Conservation (phyloP, 2,113 vertebrate species). For the Buteo buteo region DNA sequence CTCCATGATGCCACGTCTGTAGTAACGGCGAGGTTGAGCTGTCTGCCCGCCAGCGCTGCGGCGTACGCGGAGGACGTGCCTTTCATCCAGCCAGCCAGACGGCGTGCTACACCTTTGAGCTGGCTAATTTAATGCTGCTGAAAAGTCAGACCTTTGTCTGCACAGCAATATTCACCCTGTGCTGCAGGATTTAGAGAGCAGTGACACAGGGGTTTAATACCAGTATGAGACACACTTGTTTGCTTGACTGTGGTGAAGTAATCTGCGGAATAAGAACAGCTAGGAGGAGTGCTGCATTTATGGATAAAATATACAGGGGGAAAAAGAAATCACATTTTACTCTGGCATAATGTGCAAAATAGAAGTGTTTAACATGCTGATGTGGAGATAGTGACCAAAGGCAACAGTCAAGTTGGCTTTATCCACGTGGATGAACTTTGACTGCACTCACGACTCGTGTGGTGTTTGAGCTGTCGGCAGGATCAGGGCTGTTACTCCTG, state of each 20-base stretch:
- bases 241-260: background rate
- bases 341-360: background rate
- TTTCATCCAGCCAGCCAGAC: background rate
- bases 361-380: background rate
- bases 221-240: rapidly evolving
- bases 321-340: rapidly evolving
- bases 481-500: background rate
- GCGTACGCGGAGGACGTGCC: background rate
- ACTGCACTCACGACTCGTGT: rapidly evolving
- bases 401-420: background rate
- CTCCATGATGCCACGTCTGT: background rate
- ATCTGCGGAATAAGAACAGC: background rate
- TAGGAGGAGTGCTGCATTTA: background rate
- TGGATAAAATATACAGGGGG: background rate
- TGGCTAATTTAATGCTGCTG: background rate
- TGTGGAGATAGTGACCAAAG: background rate
- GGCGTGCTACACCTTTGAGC: background rate
- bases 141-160: background rate
- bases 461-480: background rate
- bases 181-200: background rate
- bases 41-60: background rate
- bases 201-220: rapidly evolving
- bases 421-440: background rate
- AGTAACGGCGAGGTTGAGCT: background rate
- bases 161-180: background rate